A percentile compares a stretch with the other conserved stretches of the same genome.
Evolutionary conservation across 2,888 invertebrate species (phyloP).

Genomic region (Drosophila birchii): DNA sequence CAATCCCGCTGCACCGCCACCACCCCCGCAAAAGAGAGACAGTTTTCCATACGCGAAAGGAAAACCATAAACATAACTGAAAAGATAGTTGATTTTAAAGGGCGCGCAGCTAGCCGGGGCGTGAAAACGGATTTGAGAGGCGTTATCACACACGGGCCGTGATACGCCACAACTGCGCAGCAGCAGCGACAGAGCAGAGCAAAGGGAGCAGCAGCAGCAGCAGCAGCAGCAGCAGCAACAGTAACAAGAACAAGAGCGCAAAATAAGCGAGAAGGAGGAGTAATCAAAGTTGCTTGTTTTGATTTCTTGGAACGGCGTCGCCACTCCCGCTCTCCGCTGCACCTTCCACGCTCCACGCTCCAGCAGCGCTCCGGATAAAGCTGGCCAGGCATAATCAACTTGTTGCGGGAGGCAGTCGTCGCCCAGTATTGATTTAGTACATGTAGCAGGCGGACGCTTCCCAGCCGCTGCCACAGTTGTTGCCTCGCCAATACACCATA

Average conservation of each 20-base stretch:
- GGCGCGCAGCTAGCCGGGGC: conserved; percentile 20
- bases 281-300: conserved; percentile 36
- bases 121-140: conserved; percentile 25
- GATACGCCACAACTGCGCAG: conserved; percentile 32
- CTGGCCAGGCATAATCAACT: conserved; percentile 40
- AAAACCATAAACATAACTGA: conserved; percentile 31
- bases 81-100: conserved; percentile 29
- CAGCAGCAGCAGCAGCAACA: conserved; percentile 3
- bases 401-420: conserved; percentile 43
- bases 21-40: neutral
- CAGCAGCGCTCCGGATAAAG: conserved; percentile 27
- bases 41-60: neutral
- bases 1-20: neutral
- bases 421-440: conserved; percentile 48
- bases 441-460: conserved; percentile 24
- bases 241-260: neutral
- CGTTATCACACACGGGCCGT: conserved; percentile 22
- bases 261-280: conserved; percentile 23
- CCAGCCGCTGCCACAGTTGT: conserved; percentile 12
- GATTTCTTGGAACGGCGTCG: conserved; percentile 27
- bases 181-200: conserved; percentile 25
- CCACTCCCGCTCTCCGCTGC: conserved; percentile 6
- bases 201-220: conserved; percentile 5
- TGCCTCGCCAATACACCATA: conserved; percentile 3
- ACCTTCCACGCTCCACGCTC: neutral